Evolutionary conservation across 2,888 invertebrate genomes (phyloP).

Genomic region (Mycalesis mineus): DNA sequence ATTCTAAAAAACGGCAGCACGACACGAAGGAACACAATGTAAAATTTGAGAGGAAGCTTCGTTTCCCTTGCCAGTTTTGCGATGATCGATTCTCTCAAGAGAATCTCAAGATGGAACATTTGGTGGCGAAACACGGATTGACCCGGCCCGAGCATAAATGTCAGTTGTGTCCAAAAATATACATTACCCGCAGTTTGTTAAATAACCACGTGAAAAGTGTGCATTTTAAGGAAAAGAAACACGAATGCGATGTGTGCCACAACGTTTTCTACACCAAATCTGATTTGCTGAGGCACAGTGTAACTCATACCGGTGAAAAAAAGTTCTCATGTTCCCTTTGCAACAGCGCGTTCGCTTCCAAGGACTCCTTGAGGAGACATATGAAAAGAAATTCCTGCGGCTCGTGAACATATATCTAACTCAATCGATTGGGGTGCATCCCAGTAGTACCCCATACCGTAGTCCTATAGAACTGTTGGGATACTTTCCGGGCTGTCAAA

Average conservation of each 20-base stretch:
- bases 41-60: conserved; percentile 41
- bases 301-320: conserved; percentile 60
- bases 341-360: conserved; percentile 53
- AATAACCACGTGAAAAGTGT: conserved; percentile 64
- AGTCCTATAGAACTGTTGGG: too few species aligned
- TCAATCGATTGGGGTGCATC: not conserved
- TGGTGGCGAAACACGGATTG: conserved; percentile 52
- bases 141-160: conserved; percentile 54
- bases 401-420: not conserved
- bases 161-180: conserved; percentile 49
- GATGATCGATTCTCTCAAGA: conserved; percentile 53
- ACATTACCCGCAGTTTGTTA: conserved; percentile 54
- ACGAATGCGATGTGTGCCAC: conserved; percentile 59
- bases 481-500: too few species aligned
- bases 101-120: conserved; percentile 44
- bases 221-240: conserved; percentile 59
- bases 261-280: conserved; percentile 60
- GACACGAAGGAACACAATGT: conserved; percentile 38
- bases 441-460: too few species aligned
- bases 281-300: conserved; percentile 52
- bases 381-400: conserved; percentile 41
- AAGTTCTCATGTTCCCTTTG: conserved; percentile 52
- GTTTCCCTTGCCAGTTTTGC: conserved; percentile 56
- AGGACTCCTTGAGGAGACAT: conserved; percentile 60
- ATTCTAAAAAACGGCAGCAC: conserved; percentile 40